These are phyloP conservation scores for Phalera bucephala DNA, from an alignment of 2,888 invertebrate species.

Conservation along the genomic window DNA sequence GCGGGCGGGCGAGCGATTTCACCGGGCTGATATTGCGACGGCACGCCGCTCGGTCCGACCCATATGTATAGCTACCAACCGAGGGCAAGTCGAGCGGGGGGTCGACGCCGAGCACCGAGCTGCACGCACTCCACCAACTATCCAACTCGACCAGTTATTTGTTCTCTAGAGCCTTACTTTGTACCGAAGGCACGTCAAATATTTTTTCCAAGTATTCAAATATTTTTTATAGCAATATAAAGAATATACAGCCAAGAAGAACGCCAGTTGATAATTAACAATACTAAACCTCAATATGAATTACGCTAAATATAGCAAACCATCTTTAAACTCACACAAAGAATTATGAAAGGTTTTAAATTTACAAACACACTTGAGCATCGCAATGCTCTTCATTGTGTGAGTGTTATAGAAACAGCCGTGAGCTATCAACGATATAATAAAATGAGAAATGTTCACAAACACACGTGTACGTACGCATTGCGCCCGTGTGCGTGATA, in stretches of 20 bases:
- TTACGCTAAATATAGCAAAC: constrained; percentile 19
- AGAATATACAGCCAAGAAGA: too few species aligned
- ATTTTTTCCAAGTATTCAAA: constrained; percentile 30
- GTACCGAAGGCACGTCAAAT: constrained; percentile 39
- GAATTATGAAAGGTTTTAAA: constrained; percentile 25
- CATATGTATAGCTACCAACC: constrained; percentile 73
- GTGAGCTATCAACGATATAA: constrained; percentile 17
- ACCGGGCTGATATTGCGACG: constrained; percentile 82
- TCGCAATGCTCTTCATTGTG: constrained; percentile 22
- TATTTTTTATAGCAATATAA: constrained; percentile 27
- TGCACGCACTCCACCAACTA: constrained; percentile 68
- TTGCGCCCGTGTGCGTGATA: constrained; percentile 17
- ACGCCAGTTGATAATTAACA: too few species aligned
- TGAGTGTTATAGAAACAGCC: constrained; percentile 24
- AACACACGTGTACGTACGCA: constrained; percentile 1
- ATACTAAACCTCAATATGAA: too few species aligned
- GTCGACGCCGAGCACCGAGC: constrained; percentile 57
- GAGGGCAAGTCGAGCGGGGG: constrained; percentile 74
- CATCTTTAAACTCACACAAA: constrained; percentile 11
- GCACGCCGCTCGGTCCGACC: constrained; percentile 72
- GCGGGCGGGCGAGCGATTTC: constrained; percentile 82
- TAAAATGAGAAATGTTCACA: constrained; percentile 17
- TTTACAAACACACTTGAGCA: constrained; percentile 29
- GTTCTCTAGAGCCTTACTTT: constrained; percentile 46
- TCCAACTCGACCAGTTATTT: constrained; percentile 65